Evolutionary conservation across 2,797 vertebrate genomes (phyloP), one percentile per base, ranked within the genome.

Genomic region (Darevskia mixta): DNA sequence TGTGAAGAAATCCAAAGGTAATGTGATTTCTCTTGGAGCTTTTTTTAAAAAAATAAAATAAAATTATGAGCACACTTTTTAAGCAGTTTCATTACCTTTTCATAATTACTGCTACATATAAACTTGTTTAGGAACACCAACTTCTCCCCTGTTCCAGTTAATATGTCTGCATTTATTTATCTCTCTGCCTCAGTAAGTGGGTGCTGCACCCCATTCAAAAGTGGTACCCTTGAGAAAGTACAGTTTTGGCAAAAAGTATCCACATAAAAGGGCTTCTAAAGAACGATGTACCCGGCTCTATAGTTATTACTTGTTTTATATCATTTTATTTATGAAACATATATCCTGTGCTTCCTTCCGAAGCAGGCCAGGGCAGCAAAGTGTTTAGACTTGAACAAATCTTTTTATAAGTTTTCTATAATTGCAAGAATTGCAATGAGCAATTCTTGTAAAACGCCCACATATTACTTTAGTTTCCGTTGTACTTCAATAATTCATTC

Each of bases 1-100:
- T 27, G 17, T 97, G 94, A 99, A 98, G 96, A 99, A 98, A 95
- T 97, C 96, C 32, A 98, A 98, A 99, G 98, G 98, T 99, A 96
- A 87, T 93, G 83, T 75, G 66, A 72, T 72, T 61, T 1, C 13
- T 49, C 27, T 35, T 38, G 18, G 32, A 82, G 61, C 3, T 43
- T 71, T 23, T 23, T 9, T 66, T 17, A 18, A 41, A 41, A 41
- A n/a, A 72, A 32, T 5, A 32, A 72, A 17, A 35, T 18, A 18
- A 17, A 32, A 17, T 43, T 45, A 71, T 29, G 18, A 78, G 17
- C 17, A 23, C 2, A 35, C 20, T 83, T 17, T 32, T 29, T 71
- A 71, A 86, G 35, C n/a, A 79, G 13, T 73, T 43, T 41, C 27
- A 29, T 20, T 9, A 61, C 32, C 3, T 87, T 13, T 61, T 4